phyloP scores from a whole-genome alignment of 1,140 invertebrate species.

The Stenopsyche tienmushanensis region DNA sequence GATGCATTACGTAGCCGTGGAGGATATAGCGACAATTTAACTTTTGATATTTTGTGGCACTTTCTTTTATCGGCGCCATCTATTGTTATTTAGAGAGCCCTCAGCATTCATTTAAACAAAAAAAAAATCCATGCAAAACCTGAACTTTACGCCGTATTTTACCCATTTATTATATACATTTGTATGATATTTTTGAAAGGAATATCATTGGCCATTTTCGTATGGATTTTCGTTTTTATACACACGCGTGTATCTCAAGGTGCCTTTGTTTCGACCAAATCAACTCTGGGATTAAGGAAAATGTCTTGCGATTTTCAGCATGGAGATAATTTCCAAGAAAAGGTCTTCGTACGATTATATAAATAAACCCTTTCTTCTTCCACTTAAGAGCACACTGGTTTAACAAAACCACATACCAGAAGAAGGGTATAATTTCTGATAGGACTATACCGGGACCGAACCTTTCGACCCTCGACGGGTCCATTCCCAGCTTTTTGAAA shows the following conservation, averaged over 20 bases:
- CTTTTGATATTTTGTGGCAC: too few species aligned
- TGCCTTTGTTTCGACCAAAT: too few species aligned
- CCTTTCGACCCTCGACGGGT: not conserved
- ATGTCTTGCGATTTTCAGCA: not conserved
- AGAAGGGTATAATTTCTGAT: slow-evolving; percentile 37
- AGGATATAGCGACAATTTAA: not conserved
- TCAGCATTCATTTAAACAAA: too few species aligned
- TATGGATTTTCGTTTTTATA: too few species aligned
- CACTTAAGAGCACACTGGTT: slow-evolving; percentile 12
- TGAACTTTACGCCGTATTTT: too few species aligned
- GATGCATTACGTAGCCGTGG: not conserved
- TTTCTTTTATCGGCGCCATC: too few species aligned
- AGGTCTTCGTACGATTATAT: slow-evolving; percentile 23
- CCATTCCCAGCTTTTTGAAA: slow-evolving; percentile 20
- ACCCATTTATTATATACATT: too few species aligned
- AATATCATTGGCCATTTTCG: too few species aligned
- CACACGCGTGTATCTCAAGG: too few species aligned
- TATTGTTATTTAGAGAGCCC: too few species aligned
- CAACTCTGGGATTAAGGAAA: not conserved
- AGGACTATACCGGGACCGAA: slow-evolving; percentile 7
- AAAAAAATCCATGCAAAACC: too few species aligned
- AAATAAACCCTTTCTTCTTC: slow-evolving; percentile 38
- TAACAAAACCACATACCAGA: slow-evolving; percentile 36
- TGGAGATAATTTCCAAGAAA: slow-evolving; percentile 23
- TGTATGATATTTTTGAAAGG: too few species aligned